Base-by-base conservation (phyloP, 2,113 vertebrate species). In the Sapajus apella region DNA sequence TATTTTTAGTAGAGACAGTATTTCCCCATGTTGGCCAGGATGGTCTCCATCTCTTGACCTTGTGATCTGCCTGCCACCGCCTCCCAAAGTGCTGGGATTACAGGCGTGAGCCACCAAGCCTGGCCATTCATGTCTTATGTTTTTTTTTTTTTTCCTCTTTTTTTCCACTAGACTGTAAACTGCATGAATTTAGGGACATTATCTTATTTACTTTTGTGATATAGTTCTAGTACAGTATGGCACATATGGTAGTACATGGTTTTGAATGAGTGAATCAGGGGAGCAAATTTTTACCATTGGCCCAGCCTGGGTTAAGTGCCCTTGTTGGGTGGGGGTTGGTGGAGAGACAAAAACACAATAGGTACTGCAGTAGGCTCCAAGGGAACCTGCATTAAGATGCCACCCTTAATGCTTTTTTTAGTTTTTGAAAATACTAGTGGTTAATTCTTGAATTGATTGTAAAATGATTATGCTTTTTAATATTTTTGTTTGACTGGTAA, bases 401-500 rank as follows among this genome's bases (percentile, higher is more conserved):
- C 27, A 10, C 35, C 82, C 23, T 6, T 66, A 56, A 25, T 89
- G 11, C 25, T 77, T 81, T 94, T 58, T 80, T 30, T 43, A 55
- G 20, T 82, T 75, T 52, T 87, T 73, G 40, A 83, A 94, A 91
- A 77, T 64, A 84, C 87, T 84, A n/a, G 25, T 95, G 55, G 75
- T 82, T 47, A 80, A 88, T 94, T 85, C 35, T 97, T 43, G 37
- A 94, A 76, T 43, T 85, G 21, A 35, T 70, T 75, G 13, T 77
- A 17, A 52, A 52, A 17, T 52, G 52, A 52, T 52, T 17, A 52
- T 17, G 23, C 8, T 81, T 91, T 37, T 45, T 70, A 76, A n/a
- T 92, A 70, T 80, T 93, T 89, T 77, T 93, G 58, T 86, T 93
- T 91, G 80, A 86, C 40, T 91, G 85, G 84, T 90, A 94, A 72